phyloP scores from a whole-genome alignment of 2,113 vertebrate genomes.

The Sphyrna mokarran region DNA sequence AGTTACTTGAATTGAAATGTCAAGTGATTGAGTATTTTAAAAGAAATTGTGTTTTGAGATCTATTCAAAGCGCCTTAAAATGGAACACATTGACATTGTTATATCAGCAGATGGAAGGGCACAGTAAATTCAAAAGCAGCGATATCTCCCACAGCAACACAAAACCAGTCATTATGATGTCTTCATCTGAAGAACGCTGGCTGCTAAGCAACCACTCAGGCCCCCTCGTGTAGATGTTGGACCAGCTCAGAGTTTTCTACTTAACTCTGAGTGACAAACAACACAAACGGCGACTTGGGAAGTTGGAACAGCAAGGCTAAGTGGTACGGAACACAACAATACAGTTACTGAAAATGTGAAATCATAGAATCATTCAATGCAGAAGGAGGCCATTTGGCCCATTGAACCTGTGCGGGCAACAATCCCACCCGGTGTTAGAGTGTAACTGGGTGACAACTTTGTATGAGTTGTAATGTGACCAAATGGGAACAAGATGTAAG shows the following conservation, averaged over 20 bases:
- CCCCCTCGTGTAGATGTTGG: not conserved
- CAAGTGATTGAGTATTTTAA: not conserved
- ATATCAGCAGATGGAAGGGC: not conserved
- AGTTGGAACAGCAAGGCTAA: not conserved
- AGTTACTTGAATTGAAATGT: not conserved
- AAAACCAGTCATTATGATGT: slow-evolving; percentile 24
- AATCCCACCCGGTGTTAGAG: no score
- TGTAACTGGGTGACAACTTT: no score
- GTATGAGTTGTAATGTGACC: no score
- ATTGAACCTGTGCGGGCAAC: no score
- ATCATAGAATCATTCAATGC: no score
- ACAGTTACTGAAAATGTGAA: no score
- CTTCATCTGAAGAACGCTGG: not conserved
- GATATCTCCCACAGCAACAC: slow-evolving; percentile 11
- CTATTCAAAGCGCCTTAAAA: not conserved
- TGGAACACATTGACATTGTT: slow-evolving; percentile 15
- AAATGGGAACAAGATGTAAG: no score
- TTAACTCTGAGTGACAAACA: slow-evolving; percentile 10
- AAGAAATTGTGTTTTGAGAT: not conserved
- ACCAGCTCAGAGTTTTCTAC: not conserved
- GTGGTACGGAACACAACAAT: not conserved
- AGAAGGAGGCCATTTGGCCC: no score
- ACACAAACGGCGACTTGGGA: not conserved
- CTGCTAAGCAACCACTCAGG: not conserved
- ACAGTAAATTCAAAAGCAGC: slow-evolving; percentile 5